A percentile compares a stretch with the other conserved stretches of the same genome.
Conservation (phyloP, 2,888 invertebrate species). For the Corythucha ciliata region DNA sequence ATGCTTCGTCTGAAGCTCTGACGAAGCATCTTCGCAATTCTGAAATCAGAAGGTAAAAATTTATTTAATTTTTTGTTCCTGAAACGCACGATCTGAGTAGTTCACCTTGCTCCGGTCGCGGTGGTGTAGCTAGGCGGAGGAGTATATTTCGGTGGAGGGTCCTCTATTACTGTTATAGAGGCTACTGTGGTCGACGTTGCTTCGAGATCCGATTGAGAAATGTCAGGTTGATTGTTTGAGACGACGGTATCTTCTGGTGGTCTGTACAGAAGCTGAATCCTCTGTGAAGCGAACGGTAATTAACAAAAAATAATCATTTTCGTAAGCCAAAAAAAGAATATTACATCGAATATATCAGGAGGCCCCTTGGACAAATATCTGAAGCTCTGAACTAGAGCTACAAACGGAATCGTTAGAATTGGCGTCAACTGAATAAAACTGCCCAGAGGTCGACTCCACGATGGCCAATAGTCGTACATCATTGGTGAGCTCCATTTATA, state of each 20-base stretch:
- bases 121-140: slow-evolving; percentile 89
- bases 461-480: slow-evolving; percentile 62
- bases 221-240: neutral
- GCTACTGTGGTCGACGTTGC: neutral
- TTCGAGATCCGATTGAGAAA: slow-evolving; percentile 4
- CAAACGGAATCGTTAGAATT: slow-evolving; percentile 60
- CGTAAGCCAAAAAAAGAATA: slow-evolving; percentile 34
- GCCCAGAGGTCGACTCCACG: slow-evolving; percentile 70
- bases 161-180: slow-evolving; percentile 27
- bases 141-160: slow-evolving; percentile 67
- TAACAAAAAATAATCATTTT: neutral
- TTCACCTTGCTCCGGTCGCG: slow-evolving; percentile 65
- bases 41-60: slow-evolving; percentile 30
- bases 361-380: slow-evolving; percentile 73
- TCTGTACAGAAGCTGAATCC: slow-evolving; percentile 73
- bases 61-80: too few species aligned
- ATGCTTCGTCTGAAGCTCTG: slow-evolving; percentile 72
- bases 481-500: slow-evolving; percentile 55
- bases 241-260: slow-evolving; percentile 45
- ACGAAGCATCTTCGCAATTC: slow-evolving; percentile 63
- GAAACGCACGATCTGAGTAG: too few species aligned
- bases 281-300: slow-evolving; percentile 51
- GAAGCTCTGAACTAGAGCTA: slow-evolving; percentile 62
- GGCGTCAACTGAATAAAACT: slow-evolving; percentile 67
- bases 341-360: slow-evolving; percentile 78